Evolutionary conservation across 2,888 invertebrate genomes (phyloP), one percentile per base, ranked within the genome.

Genomic region (Hypolimnas misippus): DNA sequence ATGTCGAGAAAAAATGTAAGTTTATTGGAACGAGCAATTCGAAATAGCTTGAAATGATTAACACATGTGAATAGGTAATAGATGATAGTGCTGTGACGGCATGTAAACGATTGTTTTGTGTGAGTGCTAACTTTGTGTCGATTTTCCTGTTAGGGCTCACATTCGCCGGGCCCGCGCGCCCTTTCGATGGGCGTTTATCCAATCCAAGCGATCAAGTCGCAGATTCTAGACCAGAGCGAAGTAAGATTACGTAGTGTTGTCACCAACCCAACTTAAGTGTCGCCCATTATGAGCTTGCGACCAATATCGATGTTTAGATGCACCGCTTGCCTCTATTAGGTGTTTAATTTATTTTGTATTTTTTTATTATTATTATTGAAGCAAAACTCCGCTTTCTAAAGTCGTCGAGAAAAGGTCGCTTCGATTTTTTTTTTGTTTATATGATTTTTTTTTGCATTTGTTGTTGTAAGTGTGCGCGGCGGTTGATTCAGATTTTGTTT

Each of bases 171-270:
- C 93, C 96, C 97, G 89, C 96, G 97, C 89, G 96, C 96, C 87
- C 95, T 96, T 79, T 96, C 97, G 79, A 96, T 97, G 96, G 97
- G 97, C 83, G 95, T 96, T 87, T 97, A 95, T 93, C 97, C 97
- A 86, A 96, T 97, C 89, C 96, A 97, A 93, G 95, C 95, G 93
- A 93, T 97, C 93, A 95, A 95, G 93, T 97, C 97, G 88, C 95
- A 95, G 93, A 96, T 97, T 90, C 95, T 96, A 89, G 95, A 95
- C 93, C 95, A 95, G 91, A 95, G 96, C 89, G 96, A 97, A 94
- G 97, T 97, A 97, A 97, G 97, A 96, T 92, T 70, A 73, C 95
- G 93, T 78, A 81, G 76, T 76, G 76, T 78, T 82, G 74, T 76
- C 76, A 69, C 66, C 66, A 62, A 77, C 75, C n/a, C 78, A 82